Evolutionary conservation across 2,888 invertebrate species (phyloP).

Genomic region (Chrysina gloriosa): DNA sequence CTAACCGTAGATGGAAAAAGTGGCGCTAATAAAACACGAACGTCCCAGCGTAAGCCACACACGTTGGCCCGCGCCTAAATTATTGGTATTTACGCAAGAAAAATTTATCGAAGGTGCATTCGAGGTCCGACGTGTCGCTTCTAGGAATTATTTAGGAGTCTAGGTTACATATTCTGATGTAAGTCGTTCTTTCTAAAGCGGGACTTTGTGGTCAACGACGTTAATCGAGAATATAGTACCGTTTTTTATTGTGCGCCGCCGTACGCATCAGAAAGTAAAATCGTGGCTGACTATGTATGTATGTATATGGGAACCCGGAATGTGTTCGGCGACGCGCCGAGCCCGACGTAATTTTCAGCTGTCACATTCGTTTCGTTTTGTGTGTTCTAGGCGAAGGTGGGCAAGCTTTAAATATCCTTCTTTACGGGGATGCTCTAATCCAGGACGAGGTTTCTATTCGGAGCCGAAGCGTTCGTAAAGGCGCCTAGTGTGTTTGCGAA

Average conservation of each 20-base stretch:
- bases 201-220: constrained; percentile 13
- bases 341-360: constrained; percentile 11
- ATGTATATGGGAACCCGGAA: neutral
- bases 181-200: constrained; percentile 17
- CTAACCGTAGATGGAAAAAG: neutral
- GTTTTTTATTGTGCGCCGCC: constrained; percentile 23
- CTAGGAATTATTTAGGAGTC: constrained; percentile 35
- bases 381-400: constrained; percentile 2
- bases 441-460: neutral
- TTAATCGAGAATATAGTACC: constrained; percentile 34
- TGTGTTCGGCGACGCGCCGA: neutral
- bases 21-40: constrained; percentile 23
- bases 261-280: constrained; percentile 17
- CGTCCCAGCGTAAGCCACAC: constrained; percentile 20
- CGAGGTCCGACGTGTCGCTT: neutral
- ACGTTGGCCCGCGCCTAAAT: constrained; percentile 23
- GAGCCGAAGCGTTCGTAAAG: too few relatives aligned
- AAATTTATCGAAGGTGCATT: constrained; percentile 21
- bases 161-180: constrained; percentile 33
- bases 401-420: constrained; percentile 4
- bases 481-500: too few relatives aligned
- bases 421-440: constrained; percentile 19
- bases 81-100: constrained; percentile 25
- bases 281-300: neutral
- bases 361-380: constrained; percentile 28